Base-by-base conservation (phyloP, 2,888 invertebrate species). In the Drosophila macrospina region DNA sequence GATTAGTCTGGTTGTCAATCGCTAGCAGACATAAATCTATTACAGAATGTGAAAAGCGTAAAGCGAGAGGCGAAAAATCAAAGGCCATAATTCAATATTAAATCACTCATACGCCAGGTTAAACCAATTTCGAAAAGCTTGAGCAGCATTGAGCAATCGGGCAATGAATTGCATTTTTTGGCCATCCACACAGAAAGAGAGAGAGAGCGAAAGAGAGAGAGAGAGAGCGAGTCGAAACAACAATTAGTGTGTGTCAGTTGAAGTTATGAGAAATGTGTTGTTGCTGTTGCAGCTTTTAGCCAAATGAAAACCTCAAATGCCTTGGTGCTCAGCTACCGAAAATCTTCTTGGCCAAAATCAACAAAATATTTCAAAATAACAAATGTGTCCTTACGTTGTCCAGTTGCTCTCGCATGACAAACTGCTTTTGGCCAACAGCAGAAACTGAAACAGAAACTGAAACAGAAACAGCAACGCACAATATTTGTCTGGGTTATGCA, bases 291-390 rank as follows among this genome's bases (percentile, higher is more conserved):
- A 62, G 80, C 82, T 82, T 70, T 82, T 82, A 86, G 82, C 70
- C 69, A 82, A 82, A 82, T 86, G 86, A 86, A 82, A 82, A 83
- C 80, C 86, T 86, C 80, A 83, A 83, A 73, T 86, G 82, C 61
- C 65, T 64, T 75, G 55, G 36, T 63, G 57, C 24, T 45, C 61
- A 34, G 34, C 36, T 50, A 36, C 37, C 56, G 60, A 62, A 67
- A 73, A 69, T 83, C 84, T 74, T 78, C 78, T 45, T 63, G 55
- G 69, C 77, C 77, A 85, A 85, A 87, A 87, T 85, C 85, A 85
- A 85, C 85, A 85, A 85, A 87, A 85, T 87, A 87, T 85, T 86
- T 85, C 87, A 87, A 87, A 85, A 87, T 86, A 85, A 85, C 87
- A 85, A 85, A 87, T 85, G 85, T 87, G 85, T 85, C 83, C 78